Base-by-base conservation (phyloP, 2,888 invertebrate species). In the Catocala fraxini region DNA sequence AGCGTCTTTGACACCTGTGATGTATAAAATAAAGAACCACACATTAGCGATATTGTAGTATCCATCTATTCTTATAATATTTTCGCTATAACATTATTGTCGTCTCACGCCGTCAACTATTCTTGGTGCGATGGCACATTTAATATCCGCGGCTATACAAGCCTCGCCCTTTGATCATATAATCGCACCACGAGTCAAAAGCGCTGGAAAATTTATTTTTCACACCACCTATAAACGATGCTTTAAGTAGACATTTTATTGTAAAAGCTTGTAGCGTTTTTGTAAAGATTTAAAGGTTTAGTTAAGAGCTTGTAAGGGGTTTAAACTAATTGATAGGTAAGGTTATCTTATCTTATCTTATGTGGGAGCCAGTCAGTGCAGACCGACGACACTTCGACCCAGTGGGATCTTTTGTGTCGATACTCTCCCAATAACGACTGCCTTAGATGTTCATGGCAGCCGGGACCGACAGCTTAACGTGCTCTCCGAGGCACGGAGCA, bases 131-230 rank as follows among this genome's bases (percentile, higher is more conserved):
- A 71, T 43, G 55, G 57, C 59, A 35, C 61, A 69, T 75, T 75
- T 74, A 74, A 74, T 71, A 75, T 75, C 77, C 77, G 68, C 56
- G 59, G 61, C 72, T 65, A 67, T 59, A 62, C 45, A 66, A 15
- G 42, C 49, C 10, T 56, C 60, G 52, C 63, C 75, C 75, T 75
- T 75, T 75, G 78, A 75, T 75, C 73, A 59, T 51, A 61, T 77
- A 70, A 75, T 77, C 75, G 73, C 34, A 62, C 52, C 55, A 39
- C 63, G 52, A 56, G 73, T 78, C 73, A 75, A 63, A 63, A 75
- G 59, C 62, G 65, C 64, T 75, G 54, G 70, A 68, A 75, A 75
- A 75, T 75, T 75, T 75, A 25, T 25, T 68, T 78, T 78, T 70
- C 78, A 70, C 67, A 63, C 46, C 58, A 60, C 12, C 45, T 56